phyloP scores from a whole-genome alignment of 2,888 invertebrate species.

The Cheilosia grossa region DNA sequence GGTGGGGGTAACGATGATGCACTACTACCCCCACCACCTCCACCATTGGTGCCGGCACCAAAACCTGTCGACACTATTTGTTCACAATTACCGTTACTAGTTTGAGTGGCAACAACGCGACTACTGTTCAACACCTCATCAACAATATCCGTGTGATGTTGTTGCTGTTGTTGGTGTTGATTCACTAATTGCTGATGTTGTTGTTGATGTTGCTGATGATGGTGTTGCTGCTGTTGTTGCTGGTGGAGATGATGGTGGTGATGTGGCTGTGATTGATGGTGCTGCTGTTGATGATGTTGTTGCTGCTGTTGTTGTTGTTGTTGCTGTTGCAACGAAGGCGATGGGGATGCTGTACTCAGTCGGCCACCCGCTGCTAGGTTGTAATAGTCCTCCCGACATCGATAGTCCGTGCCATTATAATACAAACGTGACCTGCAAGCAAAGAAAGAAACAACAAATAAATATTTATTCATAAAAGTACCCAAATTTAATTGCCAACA shows the following conservation, averaged over 20 bases:
- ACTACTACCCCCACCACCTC: slow-evolving; percentile 74
- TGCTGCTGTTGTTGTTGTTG: slow-evolving; percentile 75
- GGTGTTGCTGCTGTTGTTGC: slow-evolving; percentile 35
- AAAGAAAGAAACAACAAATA: slow-evolving; percentile 13
- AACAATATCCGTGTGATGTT: slow-evolving; percentile 77
- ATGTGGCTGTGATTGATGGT: slow-evolving; percentile 47
- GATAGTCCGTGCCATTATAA: slow-evolving; percentile 81
- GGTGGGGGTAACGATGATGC: slow-evolving; percentile 78
- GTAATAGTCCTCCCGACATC: slow-evolving; percentile 82
- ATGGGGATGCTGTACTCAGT: slow-evolving; percentile 75
- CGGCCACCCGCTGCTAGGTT: slow-evolving; percentile 77
- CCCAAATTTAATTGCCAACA: not conserved
- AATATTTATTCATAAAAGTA: not conserved
- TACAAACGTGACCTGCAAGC: slow-evolving; percentile 81
- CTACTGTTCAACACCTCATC: slow-evolving; percentile 79
- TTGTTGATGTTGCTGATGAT: slow-evolving; percentile 67
- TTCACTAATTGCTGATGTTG: slow-evolving; percentile 78
- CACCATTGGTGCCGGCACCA: slow-evolving; percentile 75
- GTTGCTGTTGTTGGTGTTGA: slow-evolving; percentile 77
- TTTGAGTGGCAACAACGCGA: slow-evolving; percentile 80
- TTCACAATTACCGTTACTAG: slow-evolving; percentile 78
- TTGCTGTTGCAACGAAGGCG: slow-evolving; percentile 75
- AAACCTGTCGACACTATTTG: slow-evolving; percentile 73
- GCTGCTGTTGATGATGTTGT: slow-evolving; percentile 67
- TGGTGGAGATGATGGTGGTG: slow-evolving; percentile 44